phyloP scores from a whole-genome alignment of 2,113 vertebrate genomes.

The Actinemys pallida region DNA sequence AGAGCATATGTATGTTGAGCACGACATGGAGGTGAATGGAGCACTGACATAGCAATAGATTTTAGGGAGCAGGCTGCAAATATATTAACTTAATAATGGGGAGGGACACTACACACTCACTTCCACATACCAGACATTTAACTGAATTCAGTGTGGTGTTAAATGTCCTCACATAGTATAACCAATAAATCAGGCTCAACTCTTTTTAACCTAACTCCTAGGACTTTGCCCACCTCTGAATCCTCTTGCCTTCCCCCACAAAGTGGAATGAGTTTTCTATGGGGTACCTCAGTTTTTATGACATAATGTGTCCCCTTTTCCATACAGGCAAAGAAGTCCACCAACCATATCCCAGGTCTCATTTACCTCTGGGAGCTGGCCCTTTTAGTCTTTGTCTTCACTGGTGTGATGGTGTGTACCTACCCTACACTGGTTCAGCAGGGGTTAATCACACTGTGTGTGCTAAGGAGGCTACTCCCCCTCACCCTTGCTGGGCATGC shows the following conservation, averaged over 20 bases:
- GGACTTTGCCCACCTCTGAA: background rate
- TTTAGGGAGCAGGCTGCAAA: rapidly evolving
- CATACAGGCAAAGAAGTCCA: background rate
- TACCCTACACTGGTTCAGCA: too few species aligned
- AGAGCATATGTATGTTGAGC: background rate
- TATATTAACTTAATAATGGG: background rate
- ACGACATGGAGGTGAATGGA: background rate
- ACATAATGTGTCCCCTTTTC: background rate
- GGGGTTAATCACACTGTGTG: too few species aligned
- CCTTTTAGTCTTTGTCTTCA: background rate
- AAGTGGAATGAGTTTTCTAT: background rate
- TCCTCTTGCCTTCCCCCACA: background rate
- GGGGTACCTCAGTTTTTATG: background rate
- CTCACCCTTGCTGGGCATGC: too few species aligned
- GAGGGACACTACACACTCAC: background rate
- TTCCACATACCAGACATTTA: background rate
- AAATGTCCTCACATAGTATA: background rate
- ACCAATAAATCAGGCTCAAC: background rate
- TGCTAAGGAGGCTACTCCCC: too few species aligned
- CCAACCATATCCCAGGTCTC: background rate
- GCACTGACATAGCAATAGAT: background rate
- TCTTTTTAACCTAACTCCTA: background rate
- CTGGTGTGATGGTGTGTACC: background rate
- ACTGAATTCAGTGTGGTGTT: background rate
- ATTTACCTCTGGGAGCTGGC: conserved; percentile 28